Evolutionary conservation across 2,797 vertebrate species (phyloP), one percentile per base, ranked within the genome.

Genomic region (Gastrophryne carolinensis): DNA sequence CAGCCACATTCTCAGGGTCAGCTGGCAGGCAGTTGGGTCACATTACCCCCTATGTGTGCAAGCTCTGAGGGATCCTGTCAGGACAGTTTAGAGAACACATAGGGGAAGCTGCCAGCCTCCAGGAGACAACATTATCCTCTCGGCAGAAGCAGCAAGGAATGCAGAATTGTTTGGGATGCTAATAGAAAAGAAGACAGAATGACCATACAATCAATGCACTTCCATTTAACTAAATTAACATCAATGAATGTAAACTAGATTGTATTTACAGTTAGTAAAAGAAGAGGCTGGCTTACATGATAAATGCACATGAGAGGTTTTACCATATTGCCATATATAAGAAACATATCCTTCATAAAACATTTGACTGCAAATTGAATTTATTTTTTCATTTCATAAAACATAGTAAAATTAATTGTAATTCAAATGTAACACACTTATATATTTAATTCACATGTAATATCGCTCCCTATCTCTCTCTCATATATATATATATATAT

Each of bases 11-110:
- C 67, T 56, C 67, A 71, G 75, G 75, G 58, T 71, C 67, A 57
- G 75, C 75, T 71, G 39, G 60, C 67, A 71, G 75, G 75, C 75
- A 77, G 67, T 64, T 49, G 75, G 67, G 75, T 77, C 58, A 77
- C 37, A 65, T 77, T 77, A 77, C 67, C 75, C 74, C 75, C 50
- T 71, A 57, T 77, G 61, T 71, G 68, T 77, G 39, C 29, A 71
- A 60, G 67, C 75, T 77, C 37, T 77, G 41, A 77, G 75, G 67
- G 75, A 77, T 77, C 30, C 75, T 77, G 75, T 77, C 75, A 77
- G 75, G 67, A 77, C 41, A 56, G 60, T 77, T 77, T 77, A 77
- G 67, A 52, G 52, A 72, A 58, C 75, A 64, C 75, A 77, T 24
- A 77, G 41, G 60, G 67, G 35, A 71, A 77, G 75, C 67, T 77